Base-by-base conservation (phyloP, 2,888 invertebrate genomes). In the Alcis repandata region DNA sequence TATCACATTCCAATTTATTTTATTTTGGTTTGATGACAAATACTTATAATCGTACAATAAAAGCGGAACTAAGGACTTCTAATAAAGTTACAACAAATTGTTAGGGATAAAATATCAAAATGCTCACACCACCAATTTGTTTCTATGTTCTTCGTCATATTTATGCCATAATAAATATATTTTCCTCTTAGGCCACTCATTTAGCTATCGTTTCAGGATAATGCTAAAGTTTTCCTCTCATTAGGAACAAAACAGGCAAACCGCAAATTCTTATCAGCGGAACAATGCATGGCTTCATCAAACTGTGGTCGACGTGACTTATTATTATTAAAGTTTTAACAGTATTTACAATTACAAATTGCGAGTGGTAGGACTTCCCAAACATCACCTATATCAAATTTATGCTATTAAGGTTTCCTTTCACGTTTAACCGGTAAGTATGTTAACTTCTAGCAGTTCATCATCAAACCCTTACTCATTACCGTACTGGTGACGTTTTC, bases 191-290 rank as follows among this genome's bases (percentile, higher is more conserved):
- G 71, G 78, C 79, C 80, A 80, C 67, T 63, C 43, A 64, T 62
- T 72, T 65, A 68, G 62, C 62, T 68, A 66, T 68, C 57, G 63
- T 64, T 77, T 70, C 69, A 71, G 73, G 78, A 79, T 80, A 79
- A 79, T 78, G 38, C 41, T 61, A 49, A 33, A 53, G 58, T 79
- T 80, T 78, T 79, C 79, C 78, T 72, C 69, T 69, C 53, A 43
- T 59, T 48, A 17, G 36, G 43, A 71, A 67, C 83, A 83, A 86
- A 89, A 87, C 88, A 89, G 89, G 89, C 85, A 89, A 89, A 89
- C 89, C 89, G 79, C 89, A 89, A 57, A 36, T 51, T n/a, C 27
- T 46, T 53, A 65, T 60, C 57, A 17, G 17, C 17, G 10, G 15
- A 38, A 60, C 51, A 61, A 60, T 19, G 43, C 3, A 27, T 60